Percentiles rank a stretch among this genome's conserved stretches.
phyloP scores from a whole-genome alignment of 2,797 vertebrate species.

The Podargus strigoides region DNA sequence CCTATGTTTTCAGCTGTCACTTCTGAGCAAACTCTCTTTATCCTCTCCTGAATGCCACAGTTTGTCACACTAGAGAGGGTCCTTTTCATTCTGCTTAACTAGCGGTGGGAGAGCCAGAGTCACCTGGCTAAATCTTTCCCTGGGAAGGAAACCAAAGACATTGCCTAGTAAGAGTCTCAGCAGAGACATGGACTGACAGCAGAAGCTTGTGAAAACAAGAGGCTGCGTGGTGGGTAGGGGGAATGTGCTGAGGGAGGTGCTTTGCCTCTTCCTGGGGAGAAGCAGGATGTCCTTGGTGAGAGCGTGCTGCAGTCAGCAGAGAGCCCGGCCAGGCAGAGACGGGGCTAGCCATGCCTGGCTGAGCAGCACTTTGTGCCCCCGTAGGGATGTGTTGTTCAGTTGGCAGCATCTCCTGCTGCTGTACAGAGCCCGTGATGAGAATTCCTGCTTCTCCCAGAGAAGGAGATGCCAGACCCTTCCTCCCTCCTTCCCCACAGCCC shows the following conservation, averaged over 20 bases:
- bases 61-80: background rate
- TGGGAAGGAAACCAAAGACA: background rate
- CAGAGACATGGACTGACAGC: background rate
- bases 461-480: background rate
- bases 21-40: background rate
- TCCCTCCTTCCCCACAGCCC: background rate
- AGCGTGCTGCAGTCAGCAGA: slow-evolving; percentile 37
- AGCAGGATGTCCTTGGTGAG: slow-evolving; percentile 38
- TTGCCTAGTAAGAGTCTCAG: background rate
- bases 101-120: background rate
- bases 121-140: background rate
- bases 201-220: background rate
- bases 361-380: slow-evolving; percentile 36
- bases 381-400: slow-evolving; percentile 43
- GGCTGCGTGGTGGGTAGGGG: background rate
- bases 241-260: background rate
- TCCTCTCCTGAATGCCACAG: background rate
- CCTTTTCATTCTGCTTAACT: background rate
- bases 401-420: slow-evolving; percentile 53
- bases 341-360: slow-evolving; percentile 25
- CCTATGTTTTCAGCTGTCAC: background rate
- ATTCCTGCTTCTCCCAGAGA: background rate
- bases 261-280: background rate
- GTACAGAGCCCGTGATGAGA: background rate
- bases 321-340: slow-evolving; percentile 9